Conservation (phyloP, 2,888 invertebrate species). For the Laothoe populi region DNA sequence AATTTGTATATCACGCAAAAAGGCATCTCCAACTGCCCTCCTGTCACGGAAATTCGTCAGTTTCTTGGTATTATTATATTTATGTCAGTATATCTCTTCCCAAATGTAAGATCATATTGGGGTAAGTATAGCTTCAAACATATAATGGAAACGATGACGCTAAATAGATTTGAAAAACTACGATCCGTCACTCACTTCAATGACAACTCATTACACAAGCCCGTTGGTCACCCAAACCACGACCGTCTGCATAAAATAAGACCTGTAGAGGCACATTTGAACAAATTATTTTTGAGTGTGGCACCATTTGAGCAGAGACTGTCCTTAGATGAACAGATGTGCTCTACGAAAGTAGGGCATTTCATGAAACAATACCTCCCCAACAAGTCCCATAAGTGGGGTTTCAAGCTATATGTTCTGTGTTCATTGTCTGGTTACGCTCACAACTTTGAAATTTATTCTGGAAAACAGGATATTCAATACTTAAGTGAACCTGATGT, state of each 20-base stretch:
- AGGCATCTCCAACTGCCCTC: constrained; percentile 31
- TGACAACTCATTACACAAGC: constrained; percentile 47
- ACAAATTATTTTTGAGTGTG: constrained; percentile 32
- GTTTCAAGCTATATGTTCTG: constrained; percentile 35
- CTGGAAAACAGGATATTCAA: constrained; percentile 31
- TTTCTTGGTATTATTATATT: constrained; percentile 46
- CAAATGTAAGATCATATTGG: constrained; percentile 50
- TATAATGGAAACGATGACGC: constrained; percentile 38
- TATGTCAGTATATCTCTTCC: constrained; percentile 47
- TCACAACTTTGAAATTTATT: constrained; percentile 36
- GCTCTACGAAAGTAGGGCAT: constrained; percentile 33
- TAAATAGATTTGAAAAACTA: constrained; percentile 49
- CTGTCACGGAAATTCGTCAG: constrained; percentile 45
- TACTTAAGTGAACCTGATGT: neutral
- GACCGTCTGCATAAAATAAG: constrained; percentile 48
- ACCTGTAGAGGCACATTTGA: constrained; percentile 44
- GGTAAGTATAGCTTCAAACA: constrained; percentile 38
- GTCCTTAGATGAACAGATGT: constrained; percentile 37
- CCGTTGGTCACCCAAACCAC: constrained; percentile 40
- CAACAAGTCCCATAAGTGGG: constrained; percentile 35
- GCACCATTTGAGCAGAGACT: constrained; percentile 34
- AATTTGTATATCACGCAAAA: constrained; percentile 37
- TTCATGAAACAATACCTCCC: constrained; percentile 32
- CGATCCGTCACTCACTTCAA: constrained; percentile 49
- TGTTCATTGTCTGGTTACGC: constrained; percentile 43